phyloP scores from a whole-genome alignment of 2,888 invertebrate genomes.

The Encarsia formosa region DNA sequence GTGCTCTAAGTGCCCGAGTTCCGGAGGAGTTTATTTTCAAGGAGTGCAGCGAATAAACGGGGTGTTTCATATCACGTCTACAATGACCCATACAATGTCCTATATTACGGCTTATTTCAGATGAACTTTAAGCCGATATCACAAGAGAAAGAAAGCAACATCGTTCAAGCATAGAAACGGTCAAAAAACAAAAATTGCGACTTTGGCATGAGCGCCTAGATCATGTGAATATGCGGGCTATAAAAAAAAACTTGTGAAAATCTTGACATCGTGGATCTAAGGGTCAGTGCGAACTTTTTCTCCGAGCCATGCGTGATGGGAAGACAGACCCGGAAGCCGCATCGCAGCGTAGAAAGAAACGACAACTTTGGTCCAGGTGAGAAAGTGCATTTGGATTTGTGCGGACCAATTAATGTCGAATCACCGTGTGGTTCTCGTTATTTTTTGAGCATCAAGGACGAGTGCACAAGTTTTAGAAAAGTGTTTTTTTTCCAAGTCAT shows the following conservation, averaged over 20 bases:
- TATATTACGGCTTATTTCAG: neutral
- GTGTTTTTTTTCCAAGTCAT: constrained; percentile 8
- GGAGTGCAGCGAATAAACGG: neutral
- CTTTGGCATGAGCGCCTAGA: constrained; percentile 6
- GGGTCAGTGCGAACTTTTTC: no score
- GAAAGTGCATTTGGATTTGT: constrained; percentile 2
- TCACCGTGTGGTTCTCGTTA: constrained; percentile 2
- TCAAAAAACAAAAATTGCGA: no score
- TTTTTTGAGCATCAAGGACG: constrained; percentile 7
- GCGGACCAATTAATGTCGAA: neutral
- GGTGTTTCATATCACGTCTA: neutral
- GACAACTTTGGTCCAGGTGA: neutral
- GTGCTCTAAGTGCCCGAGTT: neutral
- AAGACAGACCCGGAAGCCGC: neutral
- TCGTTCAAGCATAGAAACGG: no score
- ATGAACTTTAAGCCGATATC: neutral
- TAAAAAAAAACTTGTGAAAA: neutral
- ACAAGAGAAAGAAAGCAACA: neutral
- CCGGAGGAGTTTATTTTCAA: neutral
- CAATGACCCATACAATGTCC: neutral
- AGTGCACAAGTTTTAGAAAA: neutral
- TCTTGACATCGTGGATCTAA: neutral
- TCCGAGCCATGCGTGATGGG: neutral
- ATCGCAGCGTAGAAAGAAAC: neutral
- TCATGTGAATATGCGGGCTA: neutral